Percentiles rank a stretch among this genome's conserved stretches.
These are phyloP conservation scores for Callithrix jacchus DNA, from an alignment of 2,113 vertebrate species.

Conservation along the genomic window DNA sequence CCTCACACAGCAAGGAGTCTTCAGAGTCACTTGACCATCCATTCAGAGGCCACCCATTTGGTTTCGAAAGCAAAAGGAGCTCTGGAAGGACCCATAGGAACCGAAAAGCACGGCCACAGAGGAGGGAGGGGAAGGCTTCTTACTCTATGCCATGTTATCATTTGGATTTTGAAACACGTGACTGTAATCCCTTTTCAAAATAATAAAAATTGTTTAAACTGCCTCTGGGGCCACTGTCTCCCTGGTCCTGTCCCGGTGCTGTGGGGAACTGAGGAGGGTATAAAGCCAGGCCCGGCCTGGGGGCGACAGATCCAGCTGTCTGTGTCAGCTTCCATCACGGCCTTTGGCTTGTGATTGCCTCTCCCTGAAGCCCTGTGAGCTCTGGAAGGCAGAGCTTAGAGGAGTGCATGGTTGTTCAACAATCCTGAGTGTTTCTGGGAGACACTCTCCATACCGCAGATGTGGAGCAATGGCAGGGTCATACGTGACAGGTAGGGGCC, in stretches of 20 bases:
- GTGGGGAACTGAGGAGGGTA: neutral
- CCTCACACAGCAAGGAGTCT: accelerated
- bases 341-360: neutral
- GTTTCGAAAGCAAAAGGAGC: neutral
- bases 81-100: neutral
- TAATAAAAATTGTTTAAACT: neutral
- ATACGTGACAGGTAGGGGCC: accelerated
- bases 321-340: no score
- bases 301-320: neutral
- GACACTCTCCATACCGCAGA: neutral
- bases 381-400: neutral
- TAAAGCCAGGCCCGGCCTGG: neutral
- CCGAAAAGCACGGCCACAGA: neutral
- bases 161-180: neutral
- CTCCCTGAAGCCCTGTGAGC: neutral
- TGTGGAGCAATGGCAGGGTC: accelerated
- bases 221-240: neutral
- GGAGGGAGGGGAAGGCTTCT: neutral
- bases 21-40: neutral
- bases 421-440: neutral
- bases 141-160: neutral
- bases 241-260: neutral
- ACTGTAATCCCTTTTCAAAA: neutral
- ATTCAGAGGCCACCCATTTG: neutral
- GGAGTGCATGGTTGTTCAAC: neutral